Conservation (phyloP, 1,140 invertebrate genomes). For the Euwallacea fornicatus region DNA sequence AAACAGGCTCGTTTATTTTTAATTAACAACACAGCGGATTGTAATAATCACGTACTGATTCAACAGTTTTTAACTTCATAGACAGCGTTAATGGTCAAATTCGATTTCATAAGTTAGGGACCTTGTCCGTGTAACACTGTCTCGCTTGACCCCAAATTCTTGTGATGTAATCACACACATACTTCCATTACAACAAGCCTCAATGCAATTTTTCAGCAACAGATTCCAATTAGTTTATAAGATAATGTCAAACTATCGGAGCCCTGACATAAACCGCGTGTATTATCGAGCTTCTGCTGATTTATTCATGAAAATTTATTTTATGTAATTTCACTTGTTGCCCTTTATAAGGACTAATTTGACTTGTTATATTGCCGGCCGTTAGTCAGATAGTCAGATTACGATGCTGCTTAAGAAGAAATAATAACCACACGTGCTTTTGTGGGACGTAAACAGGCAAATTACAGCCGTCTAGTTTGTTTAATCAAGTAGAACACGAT, state of each 20-base stretch:
- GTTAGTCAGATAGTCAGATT: constrained; percentile 6
- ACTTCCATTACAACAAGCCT: too few species aligned
- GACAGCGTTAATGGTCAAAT: constrained; percentile 17
- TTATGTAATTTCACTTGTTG: not conserved
- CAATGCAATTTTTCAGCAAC: not conserved
- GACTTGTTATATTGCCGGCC: not conserved
- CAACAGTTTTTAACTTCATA: constrained; percentile 26
- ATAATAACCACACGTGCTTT: constrained; percentile 5
- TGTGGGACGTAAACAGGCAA: not conserved
- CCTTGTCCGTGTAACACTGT: too few species aligned
- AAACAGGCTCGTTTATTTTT: constrained; percentile 31
- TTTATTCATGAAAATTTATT: constrained; percentile 8
- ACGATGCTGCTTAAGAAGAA: constrained; percentile 1
- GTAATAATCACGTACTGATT: constrained; percentile 31
- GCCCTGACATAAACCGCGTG: not conserved
- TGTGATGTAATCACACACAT: too few species aligned
- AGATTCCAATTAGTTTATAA: not conserved
- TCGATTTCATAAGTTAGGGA: not conserved
- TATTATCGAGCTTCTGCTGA: constrained; percentile 5
- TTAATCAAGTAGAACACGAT: constrained; percentile 2
- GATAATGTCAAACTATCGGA: not conserved
- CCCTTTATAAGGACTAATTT: constrained; percentile 4
- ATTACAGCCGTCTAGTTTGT: constrained; percentile 4
- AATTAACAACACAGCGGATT: constrained; percentile 30
- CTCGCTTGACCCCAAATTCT: too few species aligned